Evolutionary conservation across 2,888 invertebrate species (phyloP), one percentile per base, ranked within the genome.

Genomic region (Melinaea menophilus): DNA sequence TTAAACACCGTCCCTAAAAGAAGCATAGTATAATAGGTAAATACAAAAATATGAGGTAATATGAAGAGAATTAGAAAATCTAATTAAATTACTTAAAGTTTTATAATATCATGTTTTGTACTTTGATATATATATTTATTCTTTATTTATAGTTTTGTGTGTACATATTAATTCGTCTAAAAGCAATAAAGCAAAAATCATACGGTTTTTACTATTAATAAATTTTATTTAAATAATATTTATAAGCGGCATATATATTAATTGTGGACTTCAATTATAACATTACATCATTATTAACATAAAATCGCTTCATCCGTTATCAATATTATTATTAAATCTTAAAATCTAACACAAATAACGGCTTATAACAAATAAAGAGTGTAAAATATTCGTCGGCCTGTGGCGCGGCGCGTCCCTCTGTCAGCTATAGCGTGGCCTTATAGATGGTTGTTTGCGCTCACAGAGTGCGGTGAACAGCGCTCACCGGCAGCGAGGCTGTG

Each of bases 401-500:
- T 73, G 78, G 79, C 90, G 85, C 79, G 83, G 79, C 77, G 69
- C 86, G 81, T 76, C 88, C 90, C 87, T 86, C 83, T 80, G 90
- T 88, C 89, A 84, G 88, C 90, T 90, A 90, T 90, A 90, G 90
- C 90, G 90, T 90, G 90, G 90, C 90, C 90, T 90, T 90, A 90
- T 90, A 90, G 90, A 90, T 90, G 90, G 90, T 90, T 90, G 90
- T 90, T 90, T 90, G 90, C 90, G 90, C 90, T 90, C 90, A 90
- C 90, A 90, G 90, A 90, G 90, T 90, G 90, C 90, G 90, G 90
- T 90, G 90, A 90, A 90, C 90, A 90, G 90, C 90, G 90, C 90
- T 90, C 90, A 89, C 90, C 90, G 90, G 87, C 84, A 77, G 69
- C 77, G 75, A 66, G 79, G 48, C 72, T 75, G 90, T 90, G 90